Percentiles rank a stretch among this genome's conserved stretches.
These are phyloP conservation scores for Alectura lathami DNA, from an alignment of 2,113 vertebrate genomes.

Conservation along the genomic window DNA sequence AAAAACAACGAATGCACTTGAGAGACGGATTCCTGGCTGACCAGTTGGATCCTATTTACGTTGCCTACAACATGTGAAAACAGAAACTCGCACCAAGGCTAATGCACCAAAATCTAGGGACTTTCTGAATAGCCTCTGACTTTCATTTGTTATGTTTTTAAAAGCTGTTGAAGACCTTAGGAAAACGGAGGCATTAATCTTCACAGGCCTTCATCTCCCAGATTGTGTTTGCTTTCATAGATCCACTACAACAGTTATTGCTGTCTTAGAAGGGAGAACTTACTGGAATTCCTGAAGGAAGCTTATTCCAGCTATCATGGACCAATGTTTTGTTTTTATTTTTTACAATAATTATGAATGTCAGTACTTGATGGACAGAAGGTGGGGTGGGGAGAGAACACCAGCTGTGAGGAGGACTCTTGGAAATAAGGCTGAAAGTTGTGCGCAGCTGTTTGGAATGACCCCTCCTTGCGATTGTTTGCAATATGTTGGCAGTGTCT, in stretches of 20 bases:
- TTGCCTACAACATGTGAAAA: slow-evolving; percentile 95
- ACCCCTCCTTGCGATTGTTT: not conserved
- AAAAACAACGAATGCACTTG: slow-evolving; percentile 98
- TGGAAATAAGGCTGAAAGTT: not conserved
- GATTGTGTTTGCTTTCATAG: not conserved
- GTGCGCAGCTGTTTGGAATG: not conserved
- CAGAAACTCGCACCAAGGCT: not conserved
- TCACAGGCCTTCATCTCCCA: not conserved
- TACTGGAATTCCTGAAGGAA: slow-evolving; percentile 43
- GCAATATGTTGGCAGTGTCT: not conserved
- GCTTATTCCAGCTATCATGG: not conserved
- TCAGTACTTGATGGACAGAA: slow-evolving; percentile 41
- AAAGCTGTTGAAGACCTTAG: not conserved
- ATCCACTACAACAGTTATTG: not conserved
- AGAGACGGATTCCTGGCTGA: slow-evolving; percentile 95
- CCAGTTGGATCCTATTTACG: slow-evolving; percentile 96
- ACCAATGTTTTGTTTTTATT: not conserved
- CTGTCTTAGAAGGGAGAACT: slow-evolving; percentile 12
- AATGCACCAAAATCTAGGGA: slow-evolving; percentile 50
- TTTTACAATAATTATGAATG: slow-evolving; percentile 4
- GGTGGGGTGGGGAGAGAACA: not conserved
- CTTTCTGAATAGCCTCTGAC: not conserved
- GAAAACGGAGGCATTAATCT: not conserved
- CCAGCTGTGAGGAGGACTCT: slow-evolving; percentile 39
- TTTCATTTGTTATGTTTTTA: slow-evolving; percentile 9